Percentiles rank a stretch among this genome's conserved stretches.
These are phyloP conservation scores for Stigmatopora nigra DNA, from an alignment of 2,113 vertebrate genomes.

Conservation along the genomic window DNA sequence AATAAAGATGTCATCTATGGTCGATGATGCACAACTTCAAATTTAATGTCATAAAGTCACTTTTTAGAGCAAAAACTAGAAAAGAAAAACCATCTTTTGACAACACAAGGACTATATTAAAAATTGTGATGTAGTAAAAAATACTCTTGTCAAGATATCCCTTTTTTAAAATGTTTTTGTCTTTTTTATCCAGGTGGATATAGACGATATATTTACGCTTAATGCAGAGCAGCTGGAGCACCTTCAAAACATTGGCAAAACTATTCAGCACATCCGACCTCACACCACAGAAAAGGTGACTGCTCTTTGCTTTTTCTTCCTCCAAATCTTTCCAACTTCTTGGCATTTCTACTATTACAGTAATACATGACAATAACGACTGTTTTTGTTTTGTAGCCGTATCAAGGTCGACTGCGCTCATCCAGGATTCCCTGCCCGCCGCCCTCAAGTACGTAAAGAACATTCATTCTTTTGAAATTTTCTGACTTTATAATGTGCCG, in stretches of 20 bases:
- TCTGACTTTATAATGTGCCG: not conserved
- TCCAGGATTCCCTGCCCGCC: constrained; percentile 63
- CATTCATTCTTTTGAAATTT: not conserved
- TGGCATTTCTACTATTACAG: too few species aligned
- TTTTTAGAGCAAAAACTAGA: too few species aligned
- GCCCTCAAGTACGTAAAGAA: constrained; percentile 53
- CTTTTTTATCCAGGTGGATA: constrained; percentile 36
- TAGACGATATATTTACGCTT: constrained; percentile 44
- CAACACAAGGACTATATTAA: too few species aligned
- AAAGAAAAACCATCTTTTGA: too few species aligned
- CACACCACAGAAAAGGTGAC: constrained; percentile 35
- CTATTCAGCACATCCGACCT: not conserved
- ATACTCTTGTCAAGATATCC: too few species aligned
- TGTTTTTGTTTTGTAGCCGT: constrained; percentile 40
- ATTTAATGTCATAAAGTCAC: too few species aligned
- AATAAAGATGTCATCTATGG: too few species aligned
- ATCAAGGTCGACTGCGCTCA: constrained; percentile 49
- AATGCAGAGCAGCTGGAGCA: constrained; percentile 51
- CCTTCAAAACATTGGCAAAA: constrained; percentile 17
- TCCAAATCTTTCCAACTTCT: not conserved
- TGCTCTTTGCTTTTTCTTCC: not conserved
- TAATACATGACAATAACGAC: not conserved
- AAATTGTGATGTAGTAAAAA: too few species aligned
- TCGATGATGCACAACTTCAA: too few species aligned
- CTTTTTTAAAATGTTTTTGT: not conserved